These are phyloP conservation scores for Monomorium pharaonis DNA, from an alignment of 1,140 invertebrate genomes.

Conservation along the genomic window DNA sequence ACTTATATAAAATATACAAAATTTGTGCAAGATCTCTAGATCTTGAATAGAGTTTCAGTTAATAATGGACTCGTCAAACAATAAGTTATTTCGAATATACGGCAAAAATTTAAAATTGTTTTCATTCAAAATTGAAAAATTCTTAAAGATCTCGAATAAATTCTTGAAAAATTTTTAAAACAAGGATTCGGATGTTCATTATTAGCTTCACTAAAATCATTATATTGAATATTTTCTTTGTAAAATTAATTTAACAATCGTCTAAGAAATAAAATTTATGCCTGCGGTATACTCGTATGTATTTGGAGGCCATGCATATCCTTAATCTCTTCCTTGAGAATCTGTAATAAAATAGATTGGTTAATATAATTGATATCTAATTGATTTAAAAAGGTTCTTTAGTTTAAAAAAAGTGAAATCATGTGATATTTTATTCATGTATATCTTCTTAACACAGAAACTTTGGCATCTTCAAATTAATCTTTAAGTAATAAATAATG, in stretches of 20 bases:
- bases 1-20: background rate
- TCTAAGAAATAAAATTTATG: slow-evolving; percentile 50
- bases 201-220: background rate
- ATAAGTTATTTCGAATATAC: background rate
- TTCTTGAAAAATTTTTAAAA: background rate
- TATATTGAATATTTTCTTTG: background rate
- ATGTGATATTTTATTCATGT: no score
- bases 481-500: no score
- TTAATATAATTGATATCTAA: background rate
- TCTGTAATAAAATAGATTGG: slow-evolving; percentile 81
- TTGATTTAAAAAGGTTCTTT: background rate
- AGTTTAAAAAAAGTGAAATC: background rate
- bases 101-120: background rate
- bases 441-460: no score
- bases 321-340: slow-evolving; percentile 92
- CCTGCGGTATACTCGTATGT: slow-evolving; percentile 86
- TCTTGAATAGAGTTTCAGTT: background rate
- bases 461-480: no score
- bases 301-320: slow-evolving; percentile 94
- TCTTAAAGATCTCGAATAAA: background rate
- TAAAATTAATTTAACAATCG: background rate
- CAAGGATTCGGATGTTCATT: background rate
- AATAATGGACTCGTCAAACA: background rate
- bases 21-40: background rate
- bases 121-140: background rate